These are phyloP conservation scores for Pholis gunnellus DNA, from an alignment of 2,113 vertebrate genomes.

Conservation along the genomic window DNA sequence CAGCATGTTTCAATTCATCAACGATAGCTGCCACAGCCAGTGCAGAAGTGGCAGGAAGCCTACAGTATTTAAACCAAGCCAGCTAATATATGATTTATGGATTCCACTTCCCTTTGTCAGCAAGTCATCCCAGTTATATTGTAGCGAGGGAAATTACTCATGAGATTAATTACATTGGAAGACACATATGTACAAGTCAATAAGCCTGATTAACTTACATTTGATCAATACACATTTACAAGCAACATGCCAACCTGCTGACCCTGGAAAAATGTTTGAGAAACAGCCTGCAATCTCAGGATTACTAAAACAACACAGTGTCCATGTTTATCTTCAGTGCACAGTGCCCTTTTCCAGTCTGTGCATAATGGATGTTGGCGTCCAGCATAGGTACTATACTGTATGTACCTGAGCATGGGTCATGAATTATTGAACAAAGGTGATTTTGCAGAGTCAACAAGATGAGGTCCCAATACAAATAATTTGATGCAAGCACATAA, in stretches of 20 bases:
- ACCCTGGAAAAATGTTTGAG: constrained; percentile 31
- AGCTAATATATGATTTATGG: constrained; percentile 39
- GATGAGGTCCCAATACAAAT: constrained; percentile 15
- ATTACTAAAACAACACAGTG: neutral
- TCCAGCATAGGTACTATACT: neutral
- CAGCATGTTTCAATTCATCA: constrained; percentile 19
- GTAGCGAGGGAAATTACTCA: constrained; percentile 50
- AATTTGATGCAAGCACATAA: constrained; percentile 17
- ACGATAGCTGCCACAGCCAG: neutral
- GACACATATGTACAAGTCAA: constrained; percentile 62
- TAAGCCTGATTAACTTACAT: constrained; percentile 66
- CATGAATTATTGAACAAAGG: constrained; percentile 51
- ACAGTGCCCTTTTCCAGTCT: constrained; percentile 1
- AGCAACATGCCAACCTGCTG: constrained; percentile 55
- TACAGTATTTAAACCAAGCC: neutral
- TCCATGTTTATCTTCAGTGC: constrained; percentile 20
- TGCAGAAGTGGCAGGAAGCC: constrained; percentile 12
- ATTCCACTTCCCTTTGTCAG: constrained; percentile 45
- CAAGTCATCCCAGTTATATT: constrained; percentile 37
- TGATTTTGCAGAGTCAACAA: constrained; percentile 45
- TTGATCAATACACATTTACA: constrained; percentile 69
- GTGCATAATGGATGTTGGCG: constrained; percentile 54
- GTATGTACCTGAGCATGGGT: neutral
- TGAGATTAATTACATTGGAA: constrained; percentile 62
- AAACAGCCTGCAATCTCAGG: constrained; percentile 41